phyloP scores from a whole-genome alignment of 2,888 invertebrate species.

The Pammene fasciana region DNA sequence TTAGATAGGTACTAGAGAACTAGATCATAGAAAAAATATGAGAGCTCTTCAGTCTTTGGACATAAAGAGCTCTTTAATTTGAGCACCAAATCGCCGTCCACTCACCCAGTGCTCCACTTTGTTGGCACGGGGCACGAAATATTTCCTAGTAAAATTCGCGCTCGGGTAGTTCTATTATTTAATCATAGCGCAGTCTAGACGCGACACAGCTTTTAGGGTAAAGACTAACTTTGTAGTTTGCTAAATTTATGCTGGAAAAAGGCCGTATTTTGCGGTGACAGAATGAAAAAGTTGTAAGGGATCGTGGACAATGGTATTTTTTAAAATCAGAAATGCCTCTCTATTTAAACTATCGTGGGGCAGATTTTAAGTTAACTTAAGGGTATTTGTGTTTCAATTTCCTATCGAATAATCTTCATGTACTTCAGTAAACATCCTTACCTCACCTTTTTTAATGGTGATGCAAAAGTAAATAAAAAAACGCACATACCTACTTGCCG shows the following conservation, averaged over 20 bases:
- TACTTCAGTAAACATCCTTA: too few relatives aligned
- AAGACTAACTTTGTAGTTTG: conserved; percentile 24
- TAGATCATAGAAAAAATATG: too few relatives aligned
- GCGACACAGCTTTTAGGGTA: conserved; percentile 35
- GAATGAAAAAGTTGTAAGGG: neutral
- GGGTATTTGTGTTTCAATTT: too few relatives aligned
- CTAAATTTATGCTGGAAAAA: conserved; percentile 26
- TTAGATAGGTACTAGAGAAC: too few relatives aligned
- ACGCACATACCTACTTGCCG: too few relatives aligned
- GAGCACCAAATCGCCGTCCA: neutral
- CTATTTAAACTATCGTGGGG: too few relatives aligned
- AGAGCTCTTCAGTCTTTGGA: neutral
- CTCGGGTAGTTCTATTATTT: conserved; percentile 38
- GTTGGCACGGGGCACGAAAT: conserved; percentile 34
- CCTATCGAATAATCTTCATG: too few relatives aligned
- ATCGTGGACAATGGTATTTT: too few relatives aligned
- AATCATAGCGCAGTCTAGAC: conserved; percentile 38
- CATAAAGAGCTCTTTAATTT: neutral
- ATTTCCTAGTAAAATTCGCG: conserved; percentile 32
- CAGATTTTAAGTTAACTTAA: too few relatives aligned
- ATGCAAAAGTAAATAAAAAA: too few relatives aligned
- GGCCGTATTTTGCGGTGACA: conserved; percentile 2
- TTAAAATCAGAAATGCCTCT: too few relatives aligned
- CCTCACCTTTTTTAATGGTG: too few relatives aligned
- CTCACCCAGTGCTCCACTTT: conserved; percentile 10